These are phyloP conservation scores for Apodemia hepburni DNA, from an alignment of 2,888 invertebrate genomes.

Conservation along the genomic window DNA sequence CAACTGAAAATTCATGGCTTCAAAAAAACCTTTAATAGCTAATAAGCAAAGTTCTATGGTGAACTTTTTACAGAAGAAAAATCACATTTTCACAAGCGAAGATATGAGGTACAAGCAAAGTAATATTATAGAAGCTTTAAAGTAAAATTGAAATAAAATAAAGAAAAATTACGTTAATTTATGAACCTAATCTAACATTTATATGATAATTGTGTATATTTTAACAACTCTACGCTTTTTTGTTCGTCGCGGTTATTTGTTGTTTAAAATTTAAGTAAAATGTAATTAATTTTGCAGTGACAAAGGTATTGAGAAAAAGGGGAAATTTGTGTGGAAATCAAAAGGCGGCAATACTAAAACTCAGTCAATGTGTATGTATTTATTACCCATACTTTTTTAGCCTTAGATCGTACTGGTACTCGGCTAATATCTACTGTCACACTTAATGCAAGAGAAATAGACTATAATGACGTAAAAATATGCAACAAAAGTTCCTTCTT, in stretches of 20 bases:
- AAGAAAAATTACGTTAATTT: neutral
- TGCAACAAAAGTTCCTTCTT: no score
- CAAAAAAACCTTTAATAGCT: conserved; percentile 16
- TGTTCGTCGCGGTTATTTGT: neutral
- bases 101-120: neutral
- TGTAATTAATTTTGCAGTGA: conserved; percentile 10
- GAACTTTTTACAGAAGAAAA: conserved; percentile 20
- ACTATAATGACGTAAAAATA: no score
- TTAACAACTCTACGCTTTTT: neutral
- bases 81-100: conserved; percentile 2
- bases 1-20: conserved; percentile 8
- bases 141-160: neutral
- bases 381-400: neutral
- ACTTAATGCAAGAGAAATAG: no score
- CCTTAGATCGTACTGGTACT: neutral
- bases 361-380: conserved; percentile 22
- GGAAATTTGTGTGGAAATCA: conserved; percentile 30
- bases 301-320: conserved; percentile 23
- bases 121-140: no score
- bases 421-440: no score
- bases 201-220: no score
- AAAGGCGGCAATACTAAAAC: conserved; percentile 20
- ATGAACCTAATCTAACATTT: neutral
- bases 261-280: neutral
- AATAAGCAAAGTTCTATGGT: conserved; percentile 22